Percentiles rank a stretch among this genome's conserved stretches.
phyloP scores from a whole-genome alignment of 2,113 vertebrate genomes.

The Pagrus major region DNA sequence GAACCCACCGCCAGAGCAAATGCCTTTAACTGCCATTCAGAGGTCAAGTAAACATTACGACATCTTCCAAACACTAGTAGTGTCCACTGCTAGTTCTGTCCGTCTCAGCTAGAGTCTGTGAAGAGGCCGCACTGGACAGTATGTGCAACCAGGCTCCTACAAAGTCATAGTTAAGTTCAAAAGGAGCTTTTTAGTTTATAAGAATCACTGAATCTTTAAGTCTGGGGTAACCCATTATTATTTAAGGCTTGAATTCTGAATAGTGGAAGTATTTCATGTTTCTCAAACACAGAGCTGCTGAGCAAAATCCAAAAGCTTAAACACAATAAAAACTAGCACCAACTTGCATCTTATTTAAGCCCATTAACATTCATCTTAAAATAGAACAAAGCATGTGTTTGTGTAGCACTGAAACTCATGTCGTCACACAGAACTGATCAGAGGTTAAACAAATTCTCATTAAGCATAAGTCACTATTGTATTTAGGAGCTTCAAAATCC shows the following conservation, averaged over 20 bases:
- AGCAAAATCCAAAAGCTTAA: slow-evolving; percentile 50
- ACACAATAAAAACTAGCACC: slow-evolving; percentile 64
- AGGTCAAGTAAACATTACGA: slow-evolving; percentile 64
- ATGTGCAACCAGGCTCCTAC: neutral
- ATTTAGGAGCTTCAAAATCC: slow-evolving; percentile 13
- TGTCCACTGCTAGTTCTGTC: slow-evolving; percentile 39
- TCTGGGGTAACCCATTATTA: slow-evolving; percentile 20
- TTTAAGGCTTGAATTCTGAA: slow-evolving; percentile 69
- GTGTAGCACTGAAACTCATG: slow-evolving; percentile 7
- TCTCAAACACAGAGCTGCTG: slow-evolving; percentile 23
- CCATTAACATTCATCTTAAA: slow-evolving; percentile 34
- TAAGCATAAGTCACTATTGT: neutral
- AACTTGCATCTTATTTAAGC: slow-evolving; percentile 48
- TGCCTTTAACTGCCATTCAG: slow-evolving; percentile 15
- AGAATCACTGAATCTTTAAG: slow-evolving; percentile 29
- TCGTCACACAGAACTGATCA: slow-evolving; percentile 21
- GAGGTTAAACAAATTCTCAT: slow-evolving; percentile 4
- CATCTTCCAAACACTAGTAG: slow-evolving; percentile 44
- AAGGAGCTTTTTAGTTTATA: slow-evolving; percentile 31
- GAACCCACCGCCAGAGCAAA: slow-evolving; percentile 71
- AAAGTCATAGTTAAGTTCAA: slow-evolving; percentile 20
- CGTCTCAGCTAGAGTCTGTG: slow-evolving; percentile 22
- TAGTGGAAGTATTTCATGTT: slow-evolving; percentile 46
- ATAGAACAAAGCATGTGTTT: slow-evolving; percentile 2
- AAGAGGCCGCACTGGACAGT: slow-evolving; percentile 9